A percentile compares a stretch with the other conserved stretches of the same genome.
Evolutionary conservation across 2,888 invertebrate genomes (phyloP).

Genomic region (Molorchus minor): DNA sequence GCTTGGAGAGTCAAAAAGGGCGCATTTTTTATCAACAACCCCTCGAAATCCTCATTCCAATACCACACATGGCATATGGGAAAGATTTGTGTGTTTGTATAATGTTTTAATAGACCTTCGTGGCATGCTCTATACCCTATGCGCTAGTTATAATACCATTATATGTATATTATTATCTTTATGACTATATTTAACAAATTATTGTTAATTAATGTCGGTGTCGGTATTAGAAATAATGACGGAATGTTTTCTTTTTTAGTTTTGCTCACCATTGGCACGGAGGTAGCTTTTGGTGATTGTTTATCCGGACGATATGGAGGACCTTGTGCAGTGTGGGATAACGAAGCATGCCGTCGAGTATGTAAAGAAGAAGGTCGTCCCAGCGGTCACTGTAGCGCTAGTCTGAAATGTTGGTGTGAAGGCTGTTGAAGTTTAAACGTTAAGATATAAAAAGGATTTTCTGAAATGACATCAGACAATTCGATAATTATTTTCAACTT

Average conservation of each 20-base stretch:
- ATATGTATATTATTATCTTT: too few species aligned
- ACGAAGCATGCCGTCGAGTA: constrained; percentile 17
- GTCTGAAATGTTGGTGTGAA: constrained; percentile 10
- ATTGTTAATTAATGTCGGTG: too few species aligned
- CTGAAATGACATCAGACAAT: too few species aligned
- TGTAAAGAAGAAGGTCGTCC: constrained; percentile 26
- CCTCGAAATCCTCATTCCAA: too few species aligned
- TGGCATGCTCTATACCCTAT: neutral
- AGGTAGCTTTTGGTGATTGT: constrained; percentile 23
- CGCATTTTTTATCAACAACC: too few species aligned
- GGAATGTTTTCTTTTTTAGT: neutral
- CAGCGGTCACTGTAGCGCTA: constrained; percentile 25
- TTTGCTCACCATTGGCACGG: constrained; percentile 16
- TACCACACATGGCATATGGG: neutral
- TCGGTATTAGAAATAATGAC: too few species aligned
- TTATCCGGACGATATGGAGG: constrained; percentile 20
- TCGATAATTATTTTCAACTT: too few species aligned
- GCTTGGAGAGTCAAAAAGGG: too few species aligned
- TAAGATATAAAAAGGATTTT: too few species aligned
- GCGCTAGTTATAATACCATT: neutral
- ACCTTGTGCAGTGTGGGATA: constrained; percentile 25
- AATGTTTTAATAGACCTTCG: neutral
- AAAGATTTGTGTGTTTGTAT: neutral
- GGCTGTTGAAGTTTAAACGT: neutral
- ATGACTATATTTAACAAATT: too few species aligned